Evolutionary conservation across 1,140 invertebrate genomes (phyloP), one percentile per base, ranked within the genome.

Genomic region (Drosophila leontia): DNA sequence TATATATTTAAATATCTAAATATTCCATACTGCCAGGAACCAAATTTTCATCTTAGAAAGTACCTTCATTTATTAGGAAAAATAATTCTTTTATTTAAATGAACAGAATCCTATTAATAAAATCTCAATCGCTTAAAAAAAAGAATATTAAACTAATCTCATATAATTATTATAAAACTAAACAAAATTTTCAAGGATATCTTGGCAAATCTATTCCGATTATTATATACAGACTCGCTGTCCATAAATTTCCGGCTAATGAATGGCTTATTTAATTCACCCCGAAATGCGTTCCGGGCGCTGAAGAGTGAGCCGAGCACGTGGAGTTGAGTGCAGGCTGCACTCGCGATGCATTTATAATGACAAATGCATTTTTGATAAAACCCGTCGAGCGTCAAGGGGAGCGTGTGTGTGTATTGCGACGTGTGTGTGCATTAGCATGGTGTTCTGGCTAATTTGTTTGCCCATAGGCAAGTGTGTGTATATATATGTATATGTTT

Each of bases 361-460:
- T 80, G 72, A 64, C 59, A 67, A 80, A 87, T 87, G 71, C 63
- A 84, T 83, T 87, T 87, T 88, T 88, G 68, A 87, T 83, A 78
- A 58, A 82, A 83, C 59, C 61, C 74, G 48, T 39, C n/a, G 75
- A 68, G 63, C 74, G 55, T 69, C 56, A 45, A 68, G 75, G 67
- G 37, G 42, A 45, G 35, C 42, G 57, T 42, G 39, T 48, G 47
- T 53, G 51, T 53, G 39, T n/a, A 3, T 8, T 8, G 15, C 39
- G n/a, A 42, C 39, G 51, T 71, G 53, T 68, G 34, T 42, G 47
- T 44, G 47, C 17, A 41, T 45, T 42, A 26, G 37, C 48, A 29
- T 65, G 55, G 47, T 76, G 44, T 62, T 67, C 63, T 57, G 48
- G 84, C 76, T 86, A 87, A 87, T 87, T 88, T 88, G 77, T 65